Conservation (phyloP, 2,113 vertebrate species). For the Halichoeres trimaculatus region DNA sequence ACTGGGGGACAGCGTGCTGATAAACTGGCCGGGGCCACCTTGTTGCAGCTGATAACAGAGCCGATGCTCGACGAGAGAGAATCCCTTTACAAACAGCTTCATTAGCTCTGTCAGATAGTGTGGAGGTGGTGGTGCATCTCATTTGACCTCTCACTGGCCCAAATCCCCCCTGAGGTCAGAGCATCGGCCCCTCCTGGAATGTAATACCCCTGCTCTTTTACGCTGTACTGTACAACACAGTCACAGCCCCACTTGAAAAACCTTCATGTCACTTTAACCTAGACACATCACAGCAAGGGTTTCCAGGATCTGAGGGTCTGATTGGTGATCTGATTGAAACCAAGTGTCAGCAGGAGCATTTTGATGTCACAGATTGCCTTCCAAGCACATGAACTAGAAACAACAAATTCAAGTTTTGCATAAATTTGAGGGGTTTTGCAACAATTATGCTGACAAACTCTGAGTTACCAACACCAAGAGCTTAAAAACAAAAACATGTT, state of each 20-base stretch:
- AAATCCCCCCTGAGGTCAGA: constrained; percentile 58
- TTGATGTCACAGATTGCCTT: no score
- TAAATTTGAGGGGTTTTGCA: no score
- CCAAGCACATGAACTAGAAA: no score
- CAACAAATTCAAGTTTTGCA: no score
- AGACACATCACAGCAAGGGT: neutral
- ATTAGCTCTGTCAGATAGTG: constrained; percentile 73
- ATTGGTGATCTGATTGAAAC: neutral
- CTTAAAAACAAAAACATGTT: neutral
- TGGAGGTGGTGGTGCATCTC: constrained; percentile 66
- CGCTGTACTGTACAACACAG: neutral
- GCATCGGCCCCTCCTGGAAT: constrained; percentile 45
- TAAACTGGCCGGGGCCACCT: constrained; percentile 47
- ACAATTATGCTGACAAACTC: no score
- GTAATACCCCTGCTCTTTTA: constrained; percentile 45
- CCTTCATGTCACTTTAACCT: neutral
- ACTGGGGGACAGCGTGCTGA: constrained; percentile 8
- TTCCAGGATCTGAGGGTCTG: neutral
- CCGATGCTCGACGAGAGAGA: constrained; percentile 40
- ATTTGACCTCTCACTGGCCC: constrained; percentile 65
- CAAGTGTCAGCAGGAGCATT: no score
- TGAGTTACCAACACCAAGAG: neutral
- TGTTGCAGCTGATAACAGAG: constrained; percentile 52
- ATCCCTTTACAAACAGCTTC: constrained; percentile 70
- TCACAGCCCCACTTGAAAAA: constrained; percentile 2